Evolutionary conservation across 2,888 invertebrate species (phyloP), one percentile per base, ranked within the genome.

Genomic region (Sminthurides aquaticus): DNA sequence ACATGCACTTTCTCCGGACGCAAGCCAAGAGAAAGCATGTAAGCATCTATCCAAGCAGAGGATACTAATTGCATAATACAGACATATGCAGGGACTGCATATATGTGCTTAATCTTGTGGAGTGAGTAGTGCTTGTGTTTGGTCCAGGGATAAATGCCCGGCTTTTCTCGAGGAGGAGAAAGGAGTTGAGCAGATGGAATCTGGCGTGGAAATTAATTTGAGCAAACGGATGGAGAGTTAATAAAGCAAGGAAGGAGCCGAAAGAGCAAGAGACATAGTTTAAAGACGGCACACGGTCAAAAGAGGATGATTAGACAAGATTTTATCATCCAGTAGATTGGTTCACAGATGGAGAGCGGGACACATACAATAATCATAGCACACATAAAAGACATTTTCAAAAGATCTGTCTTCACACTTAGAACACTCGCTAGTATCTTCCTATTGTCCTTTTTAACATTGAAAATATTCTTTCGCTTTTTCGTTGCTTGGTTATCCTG

Each of bases 161-260:
- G n/a, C n/a, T n/a, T n/a, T n/a, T n/a, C n/a, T 11, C 8, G 27
- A n/a, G 5, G n/a, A 52, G 54, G 24, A 52, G 20, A 8, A 5
- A n/a, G 54, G 54, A 52, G n/a, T 15, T 5, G 8, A 52, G 24
- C 54, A n/a, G 54, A 24, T 52, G n/a, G n/a, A 24, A 52, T 52
- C n/a, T 20, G 54, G n/a, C 8, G 20, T 34, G 43, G 15, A n/a
- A n/a, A n/a, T n/a, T n/a, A n/a, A n/a, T n/a, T n/a, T n/a, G 43
- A 34, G 43, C 5, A 34, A 34, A 34, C 43, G 43, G 43, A 34
- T 34, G 8, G 15, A 34, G 43, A 34, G 43, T 34, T 34, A n/a
- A n/a, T 34, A 69, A 74, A 74, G 72, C 71, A 74, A 71, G 74
- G 72, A 72, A 72, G 72, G 74, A 72, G 71, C 71, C 70, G 70